Evolutionary conservation across 2,113 vertebrate genomes (phyloP), one percentile per base, ranked within the genome.

Genomic region (Ammodytes marinus): DNA sequence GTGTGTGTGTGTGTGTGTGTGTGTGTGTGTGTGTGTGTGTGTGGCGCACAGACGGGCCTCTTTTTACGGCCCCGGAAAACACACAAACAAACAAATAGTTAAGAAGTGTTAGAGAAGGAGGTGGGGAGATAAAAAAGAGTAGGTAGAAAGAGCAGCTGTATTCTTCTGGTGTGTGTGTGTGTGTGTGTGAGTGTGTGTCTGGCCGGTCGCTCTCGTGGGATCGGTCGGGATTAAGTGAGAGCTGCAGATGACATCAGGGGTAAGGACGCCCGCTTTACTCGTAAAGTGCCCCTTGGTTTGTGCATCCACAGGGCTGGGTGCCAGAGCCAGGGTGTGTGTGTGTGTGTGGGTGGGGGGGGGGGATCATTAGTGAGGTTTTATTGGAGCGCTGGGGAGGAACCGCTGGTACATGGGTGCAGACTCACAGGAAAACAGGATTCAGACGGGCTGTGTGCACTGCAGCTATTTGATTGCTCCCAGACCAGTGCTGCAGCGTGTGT

Each of bases 281-380:
- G 87, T 95, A 94, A 95, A 95, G 86, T 78, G 88, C 80, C 87
- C 86, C 83, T 90, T 15, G 82, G 87, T 90, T 88, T 86, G 88
- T 91, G 86, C 89, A 93, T 93, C 87, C 80, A 92, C 85, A 47
- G 27, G 89, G 91, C 91, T 67, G 77, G 79, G 87, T 90, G 92
- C 92, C 91, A 91, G 91, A 88, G 69, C 85, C 69, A 53, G 88
- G 90, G 90, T 87, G 90, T 92, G 91, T 89, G 91, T 70, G 66
- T 27, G 27, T 27, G 27, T 27, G 27, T 27, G 78, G 69, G 69
- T 72, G 87, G 85, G 79, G 63, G 86, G 91, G 80, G 86, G 83
- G 85, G 87, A 91, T 94, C 93, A 95, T 94, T 94, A 95, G 91
- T 89, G 89, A 81, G 89, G 70, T 94, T 95, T 95, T 95, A 95